phyloP scores from a whole-genome alignment of 2,113 vertebrate genomes.

The Gymnobelideus leadbeateri region DNA sequence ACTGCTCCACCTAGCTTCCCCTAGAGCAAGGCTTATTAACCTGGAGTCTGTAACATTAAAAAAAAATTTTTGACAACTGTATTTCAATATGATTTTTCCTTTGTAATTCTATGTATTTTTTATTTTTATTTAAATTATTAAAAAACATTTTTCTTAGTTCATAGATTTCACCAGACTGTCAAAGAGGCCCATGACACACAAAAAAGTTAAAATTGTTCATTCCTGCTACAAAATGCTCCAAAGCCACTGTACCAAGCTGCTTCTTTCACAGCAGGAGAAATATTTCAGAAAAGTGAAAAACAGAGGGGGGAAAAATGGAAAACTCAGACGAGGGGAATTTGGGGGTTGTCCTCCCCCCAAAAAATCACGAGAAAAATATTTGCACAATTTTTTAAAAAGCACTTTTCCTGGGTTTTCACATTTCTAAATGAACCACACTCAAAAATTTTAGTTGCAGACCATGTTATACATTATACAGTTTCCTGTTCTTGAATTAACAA shows the following conservation, averaged over 20 bases:
- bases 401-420: conserved; percentile 15
- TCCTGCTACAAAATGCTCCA: not conserved
- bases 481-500: conserved; percentile 45
- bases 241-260: not conserved
- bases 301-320: not conserved
- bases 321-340: not conserved
- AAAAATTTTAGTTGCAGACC: not conserved
- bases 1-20: too few species aligned
- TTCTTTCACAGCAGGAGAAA: not conserved
- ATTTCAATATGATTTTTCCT: not conserved
- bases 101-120: not conserved
- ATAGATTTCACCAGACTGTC: not conserved
- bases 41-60: not conserved
- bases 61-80: not conserved
- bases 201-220: not conserved
- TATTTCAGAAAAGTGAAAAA: conserved; percentile 11
- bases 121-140: not conserved
- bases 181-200: not conserved
- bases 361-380: not conserved
- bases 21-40: not conserved
- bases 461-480: conserved; percentile 20
- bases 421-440: not conserved
- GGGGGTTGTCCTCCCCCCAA: not conserved
- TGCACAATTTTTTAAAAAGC: not conserved
- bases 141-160: not conserved